Conservation (phyloP, 2,113 vertebrate genomes). For the Tupaia tana region DNA sequence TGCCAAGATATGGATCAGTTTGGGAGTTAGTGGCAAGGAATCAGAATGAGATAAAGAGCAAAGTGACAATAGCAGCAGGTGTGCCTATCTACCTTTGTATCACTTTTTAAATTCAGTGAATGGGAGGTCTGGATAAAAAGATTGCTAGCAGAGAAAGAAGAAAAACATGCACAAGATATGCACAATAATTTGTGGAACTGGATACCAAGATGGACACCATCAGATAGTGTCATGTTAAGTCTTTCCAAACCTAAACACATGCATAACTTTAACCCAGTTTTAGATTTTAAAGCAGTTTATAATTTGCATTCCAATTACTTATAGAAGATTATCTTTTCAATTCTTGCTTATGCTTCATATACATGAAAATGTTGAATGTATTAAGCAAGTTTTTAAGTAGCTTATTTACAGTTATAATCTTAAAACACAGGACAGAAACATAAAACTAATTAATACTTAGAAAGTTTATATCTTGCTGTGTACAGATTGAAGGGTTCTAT, state of each 20-base stretch:
- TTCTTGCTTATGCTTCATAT: not conserved
- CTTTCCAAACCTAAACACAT: not conserved
- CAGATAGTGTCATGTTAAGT: not conserved
- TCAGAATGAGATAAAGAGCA: not conserved
- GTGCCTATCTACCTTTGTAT: not conserved
- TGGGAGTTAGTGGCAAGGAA: not conserved
- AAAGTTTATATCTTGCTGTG: not conserved
- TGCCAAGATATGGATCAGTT: not conserved
- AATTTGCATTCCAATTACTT: not conserved
- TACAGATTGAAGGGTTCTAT: not conserved
- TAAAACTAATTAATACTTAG: not conserved
- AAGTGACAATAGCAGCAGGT: not conserved
- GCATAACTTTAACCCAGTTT: not conserved
- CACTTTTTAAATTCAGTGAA: not conserved
- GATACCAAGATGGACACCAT: not conserved
- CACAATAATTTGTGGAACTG: not conserved
- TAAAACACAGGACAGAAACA: not conserved
- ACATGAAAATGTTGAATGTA: not conserved
- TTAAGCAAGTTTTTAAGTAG: not conserved
- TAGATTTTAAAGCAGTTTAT: not conserved
- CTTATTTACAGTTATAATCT: not conserved
- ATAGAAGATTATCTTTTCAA: not conserved
- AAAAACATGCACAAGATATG: accelerated
- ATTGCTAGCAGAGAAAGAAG: not conserved
- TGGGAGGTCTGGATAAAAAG: not conserved